Conservation (phyloP, 2,113 vertebrate species). For the Megaleporinus macrocephalus region DNA sequence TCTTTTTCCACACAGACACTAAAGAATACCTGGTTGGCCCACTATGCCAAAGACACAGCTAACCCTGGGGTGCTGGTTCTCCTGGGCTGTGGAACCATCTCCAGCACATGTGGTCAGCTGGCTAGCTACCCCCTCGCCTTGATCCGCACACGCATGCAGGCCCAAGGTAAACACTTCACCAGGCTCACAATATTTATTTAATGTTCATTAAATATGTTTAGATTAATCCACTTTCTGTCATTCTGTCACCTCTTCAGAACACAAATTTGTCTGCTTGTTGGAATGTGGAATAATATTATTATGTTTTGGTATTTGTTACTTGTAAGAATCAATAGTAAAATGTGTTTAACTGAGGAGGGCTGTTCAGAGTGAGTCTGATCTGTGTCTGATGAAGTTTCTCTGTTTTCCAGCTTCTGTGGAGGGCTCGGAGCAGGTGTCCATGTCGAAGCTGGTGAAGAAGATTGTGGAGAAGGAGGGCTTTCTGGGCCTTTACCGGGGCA, state of each 20-base stretch:
- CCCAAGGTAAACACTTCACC: constrained; percentile 84
- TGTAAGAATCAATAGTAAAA: too few relatives aligned
- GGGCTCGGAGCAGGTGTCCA: constrained; percentile 85
- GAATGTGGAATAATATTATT: too few relatives aligned
- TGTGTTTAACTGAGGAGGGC: too few relatives aligned
- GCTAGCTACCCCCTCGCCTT: constrained; percentile 95
- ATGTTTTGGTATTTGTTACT: too few relatives aligned
- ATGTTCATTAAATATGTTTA: too few relatives aligned
- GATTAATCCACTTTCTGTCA: too few relatives aligned
- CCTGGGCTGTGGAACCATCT: constrained; percentile 89
- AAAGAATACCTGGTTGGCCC: constrained; percentile 90
- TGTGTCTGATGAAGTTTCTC: too few relatives aligned
- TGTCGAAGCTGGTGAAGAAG: constrained; percentile 86
- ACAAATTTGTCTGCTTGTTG: too few relatives aligned
- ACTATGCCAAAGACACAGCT: constrained; percentile 88
- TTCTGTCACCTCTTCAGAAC: too few relatives aligned
- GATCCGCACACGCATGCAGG: constrained; percentile 96
- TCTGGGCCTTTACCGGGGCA: constrained; percentile 92
- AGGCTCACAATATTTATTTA: not conserved
- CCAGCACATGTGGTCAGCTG: constrained; percentile 96
- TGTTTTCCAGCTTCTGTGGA: constrained; percentile 83
- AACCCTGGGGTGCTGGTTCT: constrained; percentile 92
- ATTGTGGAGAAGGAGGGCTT: constrained; percentile 90
- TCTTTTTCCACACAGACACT: constrained; percentile 79
- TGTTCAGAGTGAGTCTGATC: too few relatives aligned